Base-by-base conservation (phyloP, 2,797 vertebrate species). In the Hyperoplus lanceolatus region DNA sequence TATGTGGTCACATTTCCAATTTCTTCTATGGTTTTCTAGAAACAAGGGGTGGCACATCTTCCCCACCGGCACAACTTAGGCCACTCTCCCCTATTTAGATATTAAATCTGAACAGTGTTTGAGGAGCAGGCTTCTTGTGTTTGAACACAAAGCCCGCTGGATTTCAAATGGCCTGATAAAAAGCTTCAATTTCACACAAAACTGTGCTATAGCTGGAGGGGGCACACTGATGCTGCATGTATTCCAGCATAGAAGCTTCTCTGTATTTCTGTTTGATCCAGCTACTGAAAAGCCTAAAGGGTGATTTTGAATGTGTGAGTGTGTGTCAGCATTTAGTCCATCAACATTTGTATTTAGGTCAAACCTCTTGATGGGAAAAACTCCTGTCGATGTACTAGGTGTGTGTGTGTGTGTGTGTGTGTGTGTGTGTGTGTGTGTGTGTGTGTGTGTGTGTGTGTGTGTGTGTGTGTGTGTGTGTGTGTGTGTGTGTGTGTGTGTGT, bases 181-280 rank as follows among this genome's bases (percentile, higher is more conserved):
- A 75, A 73, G 82, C 82, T 89, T 87, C 77, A 67, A 90, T 92
- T 87, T 90, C 77, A 83, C 83, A 82, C 65, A 80, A 84, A 85
- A 83, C 65, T 67, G 65, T 75, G 60, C 70, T 60, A 62, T 79
- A 68, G 58, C 79, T 81, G 70, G 45, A 57, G 56, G 84, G 78
- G 65, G 16, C 51, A 54, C 10, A 10, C 57, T 59, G 70, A 80
- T 85, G 56, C 78, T 68, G 70, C 59, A 57, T 74, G 50, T 69
- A 39, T 76, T 80, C 50, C 71, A 79, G 68, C 70, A 51, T 57
- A 70, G 59, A 84, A 49, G 46, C 71, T 42, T 67, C 48, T 63
- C 42, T 60, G 45, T 70, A n/a, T 80, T 87, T 86, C 36, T 66
- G 58, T 86, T 77, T 85, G 60, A 83, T 80, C 75, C 68, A 70